Evolutionary conservation across 2,113 vertebrate genomes (phyloP).

Genomic region (Carollia perspicillata): DNA sequence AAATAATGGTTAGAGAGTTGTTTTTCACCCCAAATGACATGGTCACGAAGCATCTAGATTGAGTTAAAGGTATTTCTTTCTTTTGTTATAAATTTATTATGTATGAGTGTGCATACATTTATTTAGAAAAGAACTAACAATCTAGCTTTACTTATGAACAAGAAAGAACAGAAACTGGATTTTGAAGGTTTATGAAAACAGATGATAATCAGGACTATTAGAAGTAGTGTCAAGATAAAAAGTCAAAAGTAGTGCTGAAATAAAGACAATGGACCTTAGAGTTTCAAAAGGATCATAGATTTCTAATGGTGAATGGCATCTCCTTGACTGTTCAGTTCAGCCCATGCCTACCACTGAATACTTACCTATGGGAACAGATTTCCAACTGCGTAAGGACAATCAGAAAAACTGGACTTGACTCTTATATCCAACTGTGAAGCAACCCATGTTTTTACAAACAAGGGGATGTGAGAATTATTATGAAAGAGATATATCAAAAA

Average conservation of each 20-base stretch:
- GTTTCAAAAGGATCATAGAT: neutral
- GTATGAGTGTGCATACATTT: neutral
- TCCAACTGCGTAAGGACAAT: neutral
- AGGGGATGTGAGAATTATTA: neutral
- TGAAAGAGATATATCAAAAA: neutral
- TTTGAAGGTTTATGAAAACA: neutral
- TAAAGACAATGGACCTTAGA: neutral
- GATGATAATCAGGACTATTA: too few species aligned
- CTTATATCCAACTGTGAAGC: neutral
- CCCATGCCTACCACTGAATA: neutral
- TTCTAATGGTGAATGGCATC: neutral
- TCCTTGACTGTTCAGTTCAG: neutral
- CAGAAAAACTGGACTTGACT: neutral
- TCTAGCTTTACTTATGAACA: neutral
- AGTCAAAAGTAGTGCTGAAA: neutral
- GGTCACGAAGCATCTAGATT: neutral
- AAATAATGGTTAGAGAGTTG: neutral
- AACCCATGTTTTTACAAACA: neutral
- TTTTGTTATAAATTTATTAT: neutral
- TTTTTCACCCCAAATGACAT: neutral
- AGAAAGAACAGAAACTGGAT: neutral
- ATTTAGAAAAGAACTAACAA: neutral
- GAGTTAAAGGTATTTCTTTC: neutral
- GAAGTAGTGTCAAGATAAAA: neutral
- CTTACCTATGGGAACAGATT: neutral